phyloP scores from a whole-genome alignment of 2,113 vertebrate genomes.

The Callaeas wilsoni region DNA sequence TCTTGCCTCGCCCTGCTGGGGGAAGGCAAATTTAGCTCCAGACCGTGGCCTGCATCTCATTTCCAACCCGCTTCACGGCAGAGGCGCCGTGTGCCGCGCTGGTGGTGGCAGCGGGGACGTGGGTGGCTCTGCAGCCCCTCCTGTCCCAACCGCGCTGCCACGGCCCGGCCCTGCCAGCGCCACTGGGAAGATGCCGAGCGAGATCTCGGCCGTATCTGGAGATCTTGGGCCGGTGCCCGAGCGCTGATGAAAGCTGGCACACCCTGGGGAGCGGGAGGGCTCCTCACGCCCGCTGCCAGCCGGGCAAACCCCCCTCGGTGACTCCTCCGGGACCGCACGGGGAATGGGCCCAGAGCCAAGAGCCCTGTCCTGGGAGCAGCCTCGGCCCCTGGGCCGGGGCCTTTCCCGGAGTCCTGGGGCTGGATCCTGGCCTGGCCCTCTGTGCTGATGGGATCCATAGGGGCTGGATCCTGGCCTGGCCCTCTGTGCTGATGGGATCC shows the following conservation, averaged over 20 bases:
- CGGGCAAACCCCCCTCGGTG: neutral
- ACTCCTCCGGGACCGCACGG: neutral
- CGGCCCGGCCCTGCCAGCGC: neutral
- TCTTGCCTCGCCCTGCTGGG: neutral
- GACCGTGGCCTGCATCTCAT: neutral
- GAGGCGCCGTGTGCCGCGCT: neutral
- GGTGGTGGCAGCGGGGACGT: neutral
- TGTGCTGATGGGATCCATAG: no score
- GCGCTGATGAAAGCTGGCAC: neutral
- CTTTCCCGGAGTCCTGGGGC: rapidly evolving
- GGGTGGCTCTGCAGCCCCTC: neutral
- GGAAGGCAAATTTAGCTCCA: neutral
- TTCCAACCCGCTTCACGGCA: neutral
- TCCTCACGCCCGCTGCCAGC: neutral
- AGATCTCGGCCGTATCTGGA: neutral
- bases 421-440: neutral
- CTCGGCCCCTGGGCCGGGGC: rapidly evolving
- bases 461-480: neutral
- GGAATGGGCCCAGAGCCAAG: neutral
- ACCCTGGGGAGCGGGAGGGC: neutral
- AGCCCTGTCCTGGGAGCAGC: neutral
- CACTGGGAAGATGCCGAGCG: rapidly evolving
- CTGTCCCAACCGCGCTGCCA: neutral
- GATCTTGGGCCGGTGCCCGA: neutral
- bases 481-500: no score